phyloP scores from a whole-genome alignment of 2,113 vertebrate species.

The Oceanodroma tethys region DNA sequence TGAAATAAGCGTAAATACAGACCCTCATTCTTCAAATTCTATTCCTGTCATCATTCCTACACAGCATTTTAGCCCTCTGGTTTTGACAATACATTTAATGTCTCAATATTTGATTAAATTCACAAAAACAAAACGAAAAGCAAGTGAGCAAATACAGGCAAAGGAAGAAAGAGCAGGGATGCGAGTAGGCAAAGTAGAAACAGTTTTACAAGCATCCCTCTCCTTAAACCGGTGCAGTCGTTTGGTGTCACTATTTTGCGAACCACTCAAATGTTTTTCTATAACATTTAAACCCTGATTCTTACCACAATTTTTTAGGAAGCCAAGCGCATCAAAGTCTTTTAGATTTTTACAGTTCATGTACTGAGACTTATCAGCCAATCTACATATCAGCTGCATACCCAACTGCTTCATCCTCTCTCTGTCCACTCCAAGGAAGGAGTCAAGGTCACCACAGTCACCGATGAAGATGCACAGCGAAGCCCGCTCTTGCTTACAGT shows the following conservation, averaged over 20 bases:
- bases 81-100: neutral
- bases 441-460: neutral
- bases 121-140: neutral
- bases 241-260: neutral
- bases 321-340: neutral
- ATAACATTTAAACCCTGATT: neutral
- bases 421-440: neutral
- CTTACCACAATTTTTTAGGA: neutral
- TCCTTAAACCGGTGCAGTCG: neutral
- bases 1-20: neutral
- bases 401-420: neutral
- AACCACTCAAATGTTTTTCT: neutral
- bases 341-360: neutral
- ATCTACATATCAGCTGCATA: neutral
- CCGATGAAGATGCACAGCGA: neutral
- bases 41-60: neutral
- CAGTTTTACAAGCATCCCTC: neutral
- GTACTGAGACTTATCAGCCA: neutral
- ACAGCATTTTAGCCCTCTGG: neutral
- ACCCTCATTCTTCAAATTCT: slow-evolving; percentile 15
- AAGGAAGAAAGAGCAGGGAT: fast-evolving
- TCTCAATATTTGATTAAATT: neutral
- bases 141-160: neutral
- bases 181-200: fast-evolving
- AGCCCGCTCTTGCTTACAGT: neutral